Evolutionary conservation across 2,113 vertebrate species (phyloP), one percentile per base, ranked within the genome.

Genomic region (Cyprinodon brontotheroides): DNA sequence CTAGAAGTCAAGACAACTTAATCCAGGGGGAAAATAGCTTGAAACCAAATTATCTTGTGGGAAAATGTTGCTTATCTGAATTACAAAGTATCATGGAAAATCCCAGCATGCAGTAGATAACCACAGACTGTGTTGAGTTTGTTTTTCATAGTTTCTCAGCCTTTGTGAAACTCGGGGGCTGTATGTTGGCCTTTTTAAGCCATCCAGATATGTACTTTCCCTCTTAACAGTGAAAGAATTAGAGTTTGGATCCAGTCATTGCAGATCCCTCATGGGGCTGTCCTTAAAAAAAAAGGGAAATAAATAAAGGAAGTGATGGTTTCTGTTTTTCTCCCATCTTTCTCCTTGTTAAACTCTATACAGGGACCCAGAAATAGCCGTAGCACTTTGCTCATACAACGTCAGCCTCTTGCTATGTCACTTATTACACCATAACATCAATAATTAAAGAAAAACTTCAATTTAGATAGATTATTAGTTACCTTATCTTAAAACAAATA

Each of bases 271-370:
- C 11, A 3, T 70, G 75, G 29, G 79, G 83, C 85, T 76, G 57
- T 70, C 61, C 74, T 79, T 50, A 45, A 74, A 68, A 63, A 66
- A 15, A 6, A 50, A 59, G 50, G 63, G 29, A 65, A 72, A 47
- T 77, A 22, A 76, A 73, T 22, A 65, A 37, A 80, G 70, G 69
- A 79, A 78, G 61, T 61, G 68, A 72, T 48, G 77, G 67, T 47
- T 40, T 17, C 12, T 15, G 64, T 72, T 82, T 41, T 59, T 36
- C 13, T 63, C 38, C 5, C n/a, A 15, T 70, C 4, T 59, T 80
- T 70, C n/a, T 20, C 7, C 14, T 63, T 60, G 37, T 61, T 71
- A 11, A 17, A 71, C 2, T 41, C 41, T 6, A 6, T 43, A 60
- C 37, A 62, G 13, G 2, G 37, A 62, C 2, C 0, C 47, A 3